Conservation (phyloP, 2,113 vertebrate genomes). For the Myiopsitta monachus region DNA sequence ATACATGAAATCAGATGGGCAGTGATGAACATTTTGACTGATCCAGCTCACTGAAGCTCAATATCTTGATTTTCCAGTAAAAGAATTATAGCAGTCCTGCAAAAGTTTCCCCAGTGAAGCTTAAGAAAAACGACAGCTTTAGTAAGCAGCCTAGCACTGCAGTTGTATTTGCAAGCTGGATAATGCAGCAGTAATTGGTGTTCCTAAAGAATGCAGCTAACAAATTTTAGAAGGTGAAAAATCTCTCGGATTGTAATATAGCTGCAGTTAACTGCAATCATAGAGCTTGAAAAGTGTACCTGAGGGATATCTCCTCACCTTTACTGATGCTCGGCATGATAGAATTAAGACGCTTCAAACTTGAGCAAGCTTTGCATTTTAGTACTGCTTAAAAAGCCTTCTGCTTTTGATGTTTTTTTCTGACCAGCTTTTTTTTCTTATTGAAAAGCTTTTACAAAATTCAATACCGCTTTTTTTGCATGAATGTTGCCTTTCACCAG, state of each 20-base stretch:
- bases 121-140: background rate
- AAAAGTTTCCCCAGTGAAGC: background rate
- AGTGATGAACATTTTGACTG: background rate
- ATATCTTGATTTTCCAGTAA: background rate
- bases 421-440: background rate
- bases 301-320: background rate
- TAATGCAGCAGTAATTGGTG: background rate
- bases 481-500: background rate
- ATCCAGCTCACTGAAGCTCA: background rate
- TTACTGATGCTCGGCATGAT: background rate
- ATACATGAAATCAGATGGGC: background rate
- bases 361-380: background rate
- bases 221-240: background rate
- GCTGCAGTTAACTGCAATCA: background rate
- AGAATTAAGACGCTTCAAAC: background rate
- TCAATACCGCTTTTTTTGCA: background rate
- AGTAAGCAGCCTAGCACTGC: background rate
- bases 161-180: background rate
- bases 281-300: background rate
- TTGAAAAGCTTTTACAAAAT: background rate
- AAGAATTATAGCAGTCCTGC: background rate
- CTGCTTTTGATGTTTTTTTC: background rate
- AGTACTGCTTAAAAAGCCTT: background rate
- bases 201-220: background rate
- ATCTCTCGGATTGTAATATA: background rate